Base-by-base conservation (phyloP, 2,888 invertebrate genomes). In the Lypha dubia region DNA sequence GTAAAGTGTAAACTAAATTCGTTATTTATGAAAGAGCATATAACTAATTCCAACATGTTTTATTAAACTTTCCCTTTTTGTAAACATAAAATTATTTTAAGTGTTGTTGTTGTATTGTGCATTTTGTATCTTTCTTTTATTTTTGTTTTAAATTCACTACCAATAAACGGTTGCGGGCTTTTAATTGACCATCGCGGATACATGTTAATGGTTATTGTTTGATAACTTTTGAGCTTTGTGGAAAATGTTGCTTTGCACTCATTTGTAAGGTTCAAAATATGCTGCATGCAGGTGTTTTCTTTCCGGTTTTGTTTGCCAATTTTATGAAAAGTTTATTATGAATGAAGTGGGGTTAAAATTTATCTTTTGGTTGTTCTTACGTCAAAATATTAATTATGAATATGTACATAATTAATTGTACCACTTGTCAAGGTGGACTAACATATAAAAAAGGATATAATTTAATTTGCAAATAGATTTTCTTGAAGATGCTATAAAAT, bases 161-260 rank as follows among this genome's bases (percentile, higher is more conserved):
- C 28, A 2, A 24, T 56, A 56, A 74, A 24, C 49, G 35, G 20
- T 63, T 44, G 22, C 49, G 75, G 79, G 71, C 79, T 75, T 79
- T 79, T 75, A 75, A 75, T 84, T 84, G 79, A 63, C 83, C 79
- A 79, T 79, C 74, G 62, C 60, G 46, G 11, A 41, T 75, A 63
- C 17, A 41, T 74, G 35, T 83, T 74, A 28, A 51, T 20, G 17
- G 56, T 58, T 58, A 58, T 56, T 71, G 44, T 71, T 73, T 67
- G 46, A 51, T 35, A 49, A 38, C 44, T 56, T 32, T 41, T 65
- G 17, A 28, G 49, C 28, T 51, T 60, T 67, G 60, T 73, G 20
- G 32, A 4, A 46, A 60, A 63, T 75, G 32, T 49, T 53, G 22
- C 67, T 70, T 77, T 75, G 49, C 49, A 62, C 63, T 63, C 46